Evolutionary conservation across 2,113 vertebrate species (phyloP).

Genomic region (Tretioscincus oriximinensis): DNA sequence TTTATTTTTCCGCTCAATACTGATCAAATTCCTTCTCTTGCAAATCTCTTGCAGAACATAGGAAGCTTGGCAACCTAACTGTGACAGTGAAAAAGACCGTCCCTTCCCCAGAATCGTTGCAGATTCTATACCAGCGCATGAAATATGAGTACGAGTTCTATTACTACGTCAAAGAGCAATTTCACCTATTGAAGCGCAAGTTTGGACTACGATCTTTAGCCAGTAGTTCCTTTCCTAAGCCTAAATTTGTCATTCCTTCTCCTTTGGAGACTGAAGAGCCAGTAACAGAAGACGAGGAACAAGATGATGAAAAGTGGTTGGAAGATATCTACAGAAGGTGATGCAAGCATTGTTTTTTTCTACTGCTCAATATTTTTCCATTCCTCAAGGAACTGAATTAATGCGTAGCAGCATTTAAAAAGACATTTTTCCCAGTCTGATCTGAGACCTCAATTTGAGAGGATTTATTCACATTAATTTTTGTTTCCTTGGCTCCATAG

Average conservation of each 20-base stretch:
- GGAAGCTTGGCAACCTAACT: conserved; percentile 95
- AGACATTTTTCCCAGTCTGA: conserved; percentile 64
- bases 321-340: conserved; percentile 86
- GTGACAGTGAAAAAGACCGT: conserved; percentile 93
- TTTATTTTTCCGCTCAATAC: background rate
- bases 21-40: conserved; percentile 33
- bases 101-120: conserved; percentile 90
- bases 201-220: conserved; percentile 87
- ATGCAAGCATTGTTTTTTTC: conserved; percentile 56
- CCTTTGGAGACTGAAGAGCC: conserved; percentile 88
- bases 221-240: conserved; percentile 66
- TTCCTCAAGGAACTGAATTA: conserved; percentile 68
- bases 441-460: conserved; percentile 72
- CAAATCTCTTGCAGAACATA: conserved; percentile 80
- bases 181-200: conserved; percentile 93
- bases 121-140: conserved; percentile 95
- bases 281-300: conserved; percentile 76
- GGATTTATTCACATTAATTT: conserved; percentile 60
- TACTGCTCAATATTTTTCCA: conserved; percentile 59
- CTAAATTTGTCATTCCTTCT: conserved; percentile 83
- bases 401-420: conserved; percentile 69
- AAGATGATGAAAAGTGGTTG: conserved; percentile 88
- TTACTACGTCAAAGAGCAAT: conserved; percentile 94
- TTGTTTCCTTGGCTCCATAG: conserved; percentile 49
- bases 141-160: conserved; percentile 96